Evolutionary conservation across 92 coral and sea anemone genomes (phyloP), one percentile per base, ranked within the genome.

Genomic region (Siderastrea siderea): DNA sequence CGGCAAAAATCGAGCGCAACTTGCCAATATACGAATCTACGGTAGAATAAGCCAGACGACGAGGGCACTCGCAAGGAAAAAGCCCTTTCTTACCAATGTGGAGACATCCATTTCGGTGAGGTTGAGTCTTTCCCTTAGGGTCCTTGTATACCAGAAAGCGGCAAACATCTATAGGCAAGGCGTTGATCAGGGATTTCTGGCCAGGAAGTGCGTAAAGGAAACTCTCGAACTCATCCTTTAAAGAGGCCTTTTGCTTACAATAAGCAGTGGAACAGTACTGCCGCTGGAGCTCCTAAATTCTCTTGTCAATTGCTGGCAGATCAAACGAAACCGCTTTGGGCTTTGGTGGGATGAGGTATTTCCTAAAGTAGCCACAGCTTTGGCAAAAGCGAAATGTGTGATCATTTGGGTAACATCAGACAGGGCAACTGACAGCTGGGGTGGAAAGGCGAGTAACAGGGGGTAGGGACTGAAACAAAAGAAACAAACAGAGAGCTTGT

Each of bases 321-420:
- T 88, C 19, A 38, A 78, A 54, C 47, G 53, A 13, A 53, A 54
- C 70, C 11, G 47, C 6, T 19, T 68, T 49, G 3, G 75, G 75
- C 1, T 4, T 16, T 13, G 16, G 61, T 4, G 55, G 38, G 52
- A 6, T 10, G 11, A 13, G 14, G 5, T 46, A 47, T 15, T 53
- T 26, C 43, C 84, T 16, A 51, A 44, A 11, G 50, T 89, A 92
- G 6, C 93, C 95, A 79, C 95, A 89, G 6, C 26, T 52, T 70
- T 89, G 91, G 55, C 91, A 89, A 71, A 89, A 84, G 0, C 80
- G 60, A 71, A 92, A 92, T 44, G 55, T 46, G 45, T 76, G 77
- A 50, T 92, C 84, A 55, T 92, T 85, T 44, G 91, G 66, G 68
- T 89, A 89, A 47, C 60, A n/a, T 53, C 95, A 89, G 44, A 62